Conservation (phyloP, 2,113 vertebrate species). For the Trochalopteron elliotii region DNA sequence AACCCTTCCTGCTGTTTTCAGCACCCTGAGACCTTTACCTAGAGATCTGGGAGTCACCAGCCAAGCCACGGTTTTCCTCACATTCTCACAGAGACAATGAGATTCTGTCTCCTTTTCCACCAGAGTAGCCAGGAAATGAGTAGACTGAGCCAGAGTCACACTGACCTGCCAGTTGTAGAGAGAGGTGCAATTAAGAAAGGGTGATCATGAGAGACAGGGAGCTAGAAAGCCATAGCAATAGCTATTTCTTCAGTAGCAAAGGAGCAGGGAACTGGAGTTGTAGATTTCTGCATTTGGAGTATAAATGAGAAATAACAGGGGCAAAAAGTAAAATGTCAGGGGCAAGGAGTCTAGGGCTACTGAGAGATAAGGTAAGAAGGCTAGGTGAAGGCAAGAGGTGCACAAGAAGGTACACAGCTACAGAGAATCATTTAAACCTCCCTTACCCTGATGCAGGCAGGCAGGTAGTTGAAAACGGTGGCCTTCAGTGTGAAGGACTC, state of each 20-base stretch:
- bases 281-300: neutral
- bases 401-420: neutral
- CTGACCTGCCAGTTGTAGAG: constrained; percentile 53
- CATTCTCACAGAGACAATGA: constrained; percentile 68
- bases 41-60: constrained; percentile 66
- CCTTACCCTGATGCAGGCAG: constrained; percentile 84
- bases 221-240: neutral
- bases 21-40: constrained; percentile 54
- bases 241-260: neutral
- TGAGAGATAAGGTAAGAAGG: neutral
- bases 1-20: neutral
- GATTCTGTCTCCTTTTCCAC: constrained; percentile 24
- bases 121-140: constrained; percentile 37
- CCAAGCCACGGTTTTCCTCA: constrained; percentile 71
- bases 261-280: neutral
- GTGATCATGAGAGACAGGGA: neutral
- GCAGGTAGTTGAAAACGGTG: constrained; percentile 83
- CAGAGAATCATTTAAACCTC: neutral
- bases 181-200: neutral
- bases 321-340: neutral
- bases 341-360: neutral
- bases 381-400: neutral
- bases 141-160: constrained; percentile 48
- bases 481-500: constrained; percentile 86
- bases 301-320: neutral